Conservation (phyloP, 2,113 vertebrate genomes). For the Protobothrops flavoviridis region DNA sequence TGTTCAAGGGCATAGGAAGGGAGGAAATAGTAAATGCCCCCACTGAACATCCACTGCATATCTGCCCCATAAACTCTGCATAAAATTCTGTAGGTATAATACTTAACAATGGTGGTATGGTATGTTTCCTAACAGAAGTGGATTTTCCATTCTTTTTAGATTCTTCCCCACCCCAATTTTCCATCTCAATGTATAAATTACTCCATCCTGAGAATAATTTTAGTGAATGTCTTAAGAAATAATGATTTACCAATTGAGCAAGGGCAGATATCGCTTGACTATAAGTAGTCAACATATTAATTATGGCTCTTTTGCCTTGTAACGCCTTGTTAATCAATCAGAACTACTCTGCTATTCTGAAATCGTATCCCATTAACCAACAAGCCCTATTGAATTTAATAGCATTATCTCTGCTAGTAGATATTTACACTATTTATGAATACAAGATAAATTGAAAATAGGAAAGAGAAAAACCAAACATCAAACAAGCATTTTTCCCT, state of each 20-base stretch:
- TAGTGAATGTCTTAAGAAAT: no score
- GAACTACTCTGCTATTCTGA: not conserved
- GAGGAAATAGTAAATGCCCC: not conserved
- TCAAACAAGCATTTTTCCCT: not conserved
- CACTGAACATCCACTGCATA: not conserved
- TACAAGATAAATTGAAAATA: no score
- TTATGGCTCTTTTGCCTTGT: not conserved
- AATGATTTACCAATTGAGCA: no score
- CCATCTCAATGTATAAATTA: not conserved
- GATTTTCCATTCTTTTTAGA: not conserved
- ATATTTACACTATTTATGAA: not conserved
- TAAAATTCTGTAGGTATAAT: not conserved
- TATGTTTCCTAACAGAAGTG: not conserved
- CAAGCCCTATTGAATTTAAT: not conserved
- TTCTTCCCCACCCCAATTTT: not conserved
- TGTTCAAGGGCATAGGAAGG: no score
- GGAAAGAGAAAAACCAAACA: no score
- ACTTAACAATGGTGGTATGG: not conserved
- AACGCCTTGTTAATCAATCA: not conserved
- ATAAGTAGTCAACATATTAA: not conserved
- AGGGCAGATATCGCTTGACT: not conserved
- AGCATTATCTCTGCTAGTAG: not conserved
- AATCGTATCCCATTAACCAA: not conserved
- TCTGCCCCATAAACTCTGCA: not conserved
- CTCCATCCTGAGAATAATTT: not conserved